phyloP scores from a whole-genome alignment of 2,888 invertebrate species.

The Apamea epomidion region DNA sequence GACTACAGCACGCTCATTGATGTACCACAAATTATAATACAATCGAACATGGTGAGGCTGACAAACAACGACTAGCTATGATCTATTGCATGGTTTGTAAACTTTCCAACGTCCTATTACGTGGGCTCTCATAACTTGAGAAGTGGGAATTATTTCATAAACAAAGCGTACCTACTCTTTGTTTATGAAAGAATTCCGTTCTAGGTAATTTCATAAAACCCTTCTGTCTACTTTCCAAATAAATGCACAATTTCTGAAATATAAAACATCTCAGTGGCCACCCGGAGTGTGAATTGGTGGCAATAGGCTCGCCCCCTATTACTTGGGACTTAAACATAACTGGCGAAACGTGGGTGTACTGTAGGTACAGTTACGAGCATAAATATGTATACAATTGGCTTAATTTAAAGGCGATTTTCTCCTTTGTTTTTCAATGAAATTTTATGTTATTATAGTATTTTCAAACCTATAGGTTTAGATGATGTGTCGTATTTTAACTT shows the following conservation, averaged over 20 bases:
- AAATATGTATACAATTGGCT: too few relatives aligned
- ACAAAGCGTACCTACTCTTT: background rate
- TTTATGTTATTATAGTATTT: too few relatives aligned
- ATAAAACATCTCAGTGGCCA: too few relatives aligned
- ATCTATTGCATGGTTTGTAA: background rate
- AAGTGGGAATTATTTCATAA: background rate
- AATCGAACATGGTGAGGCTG: slow-evolving; percentile 30
- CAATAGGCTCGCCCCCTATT: background rate
- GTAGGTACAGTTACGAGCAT: background rate
- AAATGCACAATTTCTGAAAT: background rate
- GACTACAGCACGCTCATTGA: slow-evolving; percentile 49
- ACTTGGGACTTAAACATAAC: background rate
- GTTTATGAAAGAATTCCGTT: too few relatives aligned
- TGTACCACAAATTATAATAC: slow-evolving; percentile 52
- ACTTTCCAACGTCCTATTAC: slow-evolving; percentile 20
- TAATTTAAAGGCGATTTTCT: too few relatives aligned
- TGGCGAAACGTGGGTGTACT: background rate
- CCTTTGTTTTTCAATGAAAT: too few relatives aligned
- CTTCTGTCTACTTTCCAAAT: background rate
- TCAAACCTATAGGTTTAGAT: too few relatives aligned
- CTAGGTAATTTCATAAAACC: background rate
- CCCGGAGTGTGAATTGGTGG: background rate
- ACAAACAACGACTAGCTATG: slow-evolving; percentile 7
- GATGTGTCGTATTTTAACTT: too few relatives aligned
- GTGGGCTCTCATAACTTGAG: background rate